Evolutionary conservation across 2,888 invertebrate species (phyloP).

Genomic region (Pterostichus niger): DNA sequence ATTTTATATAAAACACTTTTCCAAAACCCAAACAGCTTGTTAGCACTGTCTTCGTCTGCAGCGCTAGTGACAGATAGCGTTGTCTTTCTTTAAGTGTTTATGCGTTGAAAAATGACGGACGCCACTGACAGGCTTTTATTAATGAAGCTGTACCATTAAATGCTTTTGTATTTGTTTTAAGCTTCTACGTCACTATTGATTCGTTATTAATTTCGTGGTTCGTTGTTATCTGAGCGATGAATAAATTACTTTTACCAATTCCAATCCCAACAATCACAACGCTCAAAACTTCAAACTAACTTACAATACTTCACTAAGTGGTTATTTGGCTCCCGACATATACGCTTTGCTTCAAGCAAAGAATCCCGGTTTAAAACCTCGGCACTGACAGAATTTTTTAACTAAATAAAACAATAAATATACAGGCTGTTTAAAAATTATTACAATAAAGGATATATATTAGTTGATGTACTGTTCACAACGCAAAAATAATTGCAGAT

Average conservation of each 20-base stretch:
- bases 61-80: neutral
- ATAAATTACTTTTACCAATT: constrained; percentile 22
- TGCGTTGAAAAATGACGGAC: constrained; percentile 65
- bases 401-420: too few relatives aligned
- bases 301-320: too few relatives aligned
- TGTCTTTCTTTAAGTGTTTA: constrained; percentile 47
- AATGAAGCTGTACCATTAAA: constrained; percentile 67
- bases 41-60: constrained; percentile 31
- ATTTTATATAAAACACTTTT: constrained; percentile 72
- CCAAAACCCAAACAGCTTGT: constrained; percentile 41
- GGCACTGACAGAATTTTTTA: too few relatives aligned
- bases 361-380: too few relatives aligned
- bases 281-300: too few relatives aligned
- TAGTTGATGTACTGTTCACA: too few relatives aligned
- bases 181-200: constrained; percentile 62
- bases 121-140: constrained; percentile 64
- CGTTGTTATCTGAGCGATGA: constrained; percentile 48
- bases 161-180: constrained; percentile 66
- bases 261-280: too few relatives aligned
- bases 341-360: too few relatives aligned
- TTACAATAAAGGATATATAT: too few relatives aligned
- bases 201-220: constrained; percentile 58
- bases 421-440: too few relatives aligned
- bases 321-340: too few relatives aligned
- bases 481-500: too few relatives aligned